Percentiles rank a stretch among this genome's conserved stretches.
phyloP scores from a whole-genome alignment of 2,113 vertebrate genomes.

The Ophthalmolycus amberensis region DNA sequence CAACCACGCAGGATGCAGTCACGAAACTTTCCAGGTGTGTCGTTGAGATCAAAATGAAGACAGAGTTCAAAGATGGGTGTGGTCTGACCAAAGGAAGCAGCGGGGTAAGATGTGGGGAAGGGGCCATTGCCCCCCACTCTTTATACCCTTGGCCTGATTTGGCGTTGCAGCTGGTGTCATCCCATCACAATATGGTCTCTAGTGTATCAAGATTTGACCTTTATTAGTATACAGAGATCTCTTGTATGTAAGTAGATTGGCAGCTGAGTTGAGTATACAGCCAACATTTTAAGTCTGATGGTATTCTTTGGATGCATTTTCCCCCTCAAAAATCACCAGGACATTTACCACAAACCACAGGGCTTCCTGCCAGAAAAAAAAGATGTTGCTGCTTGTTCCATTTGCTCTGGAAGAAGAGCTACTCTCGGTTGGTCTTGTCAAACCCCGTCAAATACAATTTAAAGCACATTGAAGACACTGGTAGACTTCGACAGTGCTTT shows the following conservation, averaged over 20 bases:
- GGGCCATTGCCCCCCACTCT: too few species aligned
- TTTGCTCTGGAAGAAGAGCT: constrained; percentile 28
- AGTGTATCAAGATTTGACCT: neutral
- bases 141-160: neutral
- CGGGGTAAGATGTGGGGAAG: too few species aligned
- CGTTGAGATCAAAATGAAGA: neutral
- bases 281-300: constrained; percentile 30
- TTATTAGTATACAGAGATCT: constrained; percentile 1
- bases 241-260: neutral
- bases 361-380: constrained; percentile 34
- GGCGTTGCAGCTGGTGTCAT: neutral
- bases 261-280: neutral
- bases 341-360: constrained; percentile 51
- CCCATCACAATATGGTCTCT: neutral
- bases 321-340: neutral
- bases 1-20: neutral
- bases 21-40: neutral
- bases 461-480: neutral
- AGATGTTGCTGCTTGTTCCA: constrained; percentile 48
- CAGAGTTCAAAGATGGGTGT: neutral
- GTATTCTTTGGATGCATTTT: constrained; percentile 22
- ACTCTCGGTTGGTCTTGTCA: constrained; percentile 3
- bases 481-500: neutral
- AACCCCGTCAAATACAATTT: neutral
- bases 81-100: too few species aligned